These are phyloP conservation scores for Pandemis heparana DNA, from an alignment of 2,888 invertebrate species.

Conservation along the genomic window DNA sequence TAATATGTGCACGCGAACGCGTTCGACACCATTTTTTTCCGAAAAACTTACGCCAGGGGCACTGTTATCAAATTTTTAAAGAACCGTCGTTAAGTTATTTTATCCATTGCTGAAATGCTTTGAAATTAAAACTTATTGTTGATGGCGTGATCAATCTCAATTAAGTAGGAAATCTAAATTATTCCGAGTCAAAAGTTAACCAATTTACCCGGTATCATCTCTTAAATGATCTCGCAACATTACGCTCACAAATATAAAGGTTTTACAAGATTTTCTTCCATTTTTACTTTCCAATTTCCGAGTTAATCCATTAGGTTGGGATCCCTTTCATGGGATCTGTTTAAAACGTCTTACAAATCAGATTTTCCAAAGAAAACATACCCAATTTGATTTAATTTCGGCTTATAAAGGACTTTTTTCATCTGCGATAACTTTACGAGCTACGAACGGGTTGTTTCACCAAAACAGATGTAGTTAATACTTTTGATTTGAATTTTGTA, in stretches of 20 bases:
- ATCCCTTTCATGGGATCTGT: conserved; percentile 24
- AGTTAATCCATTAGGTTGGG: conserved; percentile 39
- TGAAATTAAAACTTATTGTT: neutral
- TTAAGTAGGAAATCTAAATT: neutral
- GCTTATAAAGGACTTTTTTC: conserved; percentile 23
- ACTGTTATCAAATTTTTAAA: neutral
- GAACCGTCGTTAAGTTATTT: neutral
- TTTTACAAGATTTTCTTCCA: conserved; percentile 30
- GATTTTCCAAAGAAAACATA: conserved; percentile 32
- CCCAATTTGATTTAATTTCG: conserved; percentile 34
- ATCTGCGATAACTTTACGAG: neutral
- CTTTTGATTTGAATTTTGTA: neutral
- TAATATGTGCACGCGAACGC: too few species aligned
- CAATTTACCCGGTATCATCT: conserved; percentile 29
- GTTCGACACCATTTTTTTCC: too few species aligned
- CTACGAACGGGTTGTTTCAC: neutral
- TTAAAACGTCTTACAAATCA: conserved; percentile 34
- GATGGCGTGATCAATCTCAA: conserved; percentile 1
- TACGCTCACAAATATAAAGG: conserved; percentile 22
- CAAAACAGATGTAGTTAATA: neutral
- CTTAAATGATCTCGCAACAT: conserved; percentile 14
- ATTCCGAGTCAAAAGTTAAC: conserved; percentile 4
- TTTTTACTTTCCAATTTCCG: conserved; percentile 20
- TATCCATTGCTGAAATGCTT: neutral
- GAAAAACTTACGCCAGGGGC: too few species aligned